Conservation (phyloP, 1,140 invertebrate species). For the Apolygus lucorum region DNA sequence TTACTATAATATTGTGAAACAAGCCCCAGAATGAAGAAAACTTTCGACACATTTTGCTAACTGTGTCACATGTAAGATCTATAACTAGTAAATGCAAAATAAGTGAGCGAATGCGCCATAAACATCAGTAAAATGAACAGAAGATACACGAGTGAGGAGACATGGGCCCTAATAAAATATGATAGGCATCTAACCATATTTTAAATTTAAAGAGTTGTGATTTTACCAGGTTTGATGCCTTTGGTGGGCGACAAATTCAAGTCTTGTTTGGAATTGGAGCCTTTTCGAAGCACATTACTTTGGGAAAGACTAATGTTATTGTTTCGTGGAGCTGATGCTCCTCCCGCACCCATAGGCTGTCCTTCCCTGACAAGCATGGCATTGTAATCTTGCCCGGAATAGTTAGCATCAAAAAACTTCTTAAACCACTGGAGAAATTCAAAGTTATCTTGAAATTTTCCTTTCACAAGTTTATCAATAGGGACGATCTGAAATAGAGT, state of each 20-base stretch:
- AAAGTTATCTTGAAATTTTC: conserved; percentile 96
- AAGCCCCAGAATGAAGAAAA: no score
- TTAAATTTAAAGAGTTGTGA: no score
- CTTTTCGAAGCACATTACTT: neutral
- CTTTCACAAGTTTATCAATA: conserved; percentile 85
- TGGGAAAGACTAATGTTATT: conserved; percentile 14
- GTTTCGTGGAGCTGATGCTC: conserved; percentile 36
- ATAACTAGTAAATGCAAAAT: no score
- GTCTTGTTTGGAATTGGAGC: conserved; percentile 5
- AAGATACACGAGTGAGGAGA: no score
- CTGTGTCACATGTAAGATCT: no score
- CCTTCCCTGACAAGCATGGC: conserved; percentile 74
- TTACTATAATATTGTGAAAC: no score
- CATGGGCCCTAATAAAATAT: no score
- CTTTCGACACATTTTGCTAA: no score
- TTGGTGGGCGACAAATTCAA: conserved; percentile 7
- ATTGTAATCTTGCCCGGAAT: conserved; percentile 86
- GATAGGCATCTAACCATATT: no score
- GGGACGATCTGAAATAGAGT: conserved; percentile 64
- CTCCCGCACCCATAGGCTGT: conserved; percentile 63
- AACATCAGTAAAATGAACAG: no score
- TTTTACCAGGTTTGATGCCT: conserved; percentile 7
- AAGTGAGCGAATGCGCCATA: no score
- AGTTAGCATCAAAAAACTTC: conserved; percentile 98
- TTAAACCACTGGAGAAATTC: conserved; percentile 99